phyloP scores from a whole-genome alignment of 2,113 vertebrate genomes.

The Catharus fuscescens region DNA sequence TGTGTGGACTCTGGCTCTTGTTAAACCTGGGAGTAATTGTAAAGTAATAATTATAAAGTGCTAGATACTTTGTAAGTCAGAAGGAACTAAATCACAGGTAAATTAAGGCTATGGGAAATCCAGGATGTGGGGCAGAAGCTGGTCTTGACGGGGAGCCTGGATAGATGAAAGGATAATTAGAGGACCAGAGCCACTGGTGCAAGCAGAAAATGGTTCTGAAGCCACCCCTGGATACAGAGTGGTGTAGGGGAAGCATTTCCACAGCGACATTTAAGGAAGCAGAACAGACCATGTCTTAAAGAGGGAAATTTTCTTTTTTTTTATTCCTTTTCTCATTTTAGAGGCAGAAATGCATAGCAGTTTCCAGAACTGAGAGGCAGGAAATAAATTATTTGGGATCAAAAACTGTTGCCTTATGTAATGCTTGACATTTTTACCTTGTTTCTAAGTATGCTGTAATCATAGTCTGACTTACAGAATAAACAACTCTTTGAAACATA shows the following conservation, averaged over 20 bases:
- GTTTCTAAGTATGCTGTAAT: background rate
- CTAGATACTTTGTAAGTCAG: background rate
- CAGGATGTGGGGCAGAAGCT: background rate
- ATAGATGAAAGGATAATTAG: background rate
- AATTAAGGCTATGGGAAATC: background rate
- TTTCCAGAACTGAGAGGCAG: background rate
- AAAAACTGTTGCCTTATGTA: background rate
- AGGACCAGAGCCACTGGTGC: background rate
- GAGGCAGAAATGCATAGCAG: background rate
- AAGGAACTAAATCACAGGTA: background rate
- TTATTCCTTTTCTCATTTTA: background rate
- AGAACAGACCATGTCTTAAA: background rate
- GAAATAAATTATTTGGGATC: background rate
- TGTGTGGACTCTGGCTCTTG: rapidly evolving
- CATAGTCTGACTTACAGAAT: background rate
- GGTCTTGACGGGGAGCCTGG: background rate
- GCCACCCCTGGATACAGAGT: background rate
- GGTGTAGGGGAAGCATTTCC: background rate
- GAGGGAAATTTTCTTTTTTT: background rate
- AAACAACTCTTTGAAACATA: background rate
- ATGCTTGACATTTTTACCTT: background rate
- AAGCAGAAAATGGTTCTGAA: background rate
- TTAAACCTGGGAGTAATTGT: background rate
- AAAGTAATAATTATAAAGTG: background rate
- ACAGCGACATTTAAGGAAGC: background rate